Percentiles rank a stretch among this genome's conserved stretches.
Conservation (phyloP, 2,888 invertebrate genomes). For the Caprella mutica region DNA sequence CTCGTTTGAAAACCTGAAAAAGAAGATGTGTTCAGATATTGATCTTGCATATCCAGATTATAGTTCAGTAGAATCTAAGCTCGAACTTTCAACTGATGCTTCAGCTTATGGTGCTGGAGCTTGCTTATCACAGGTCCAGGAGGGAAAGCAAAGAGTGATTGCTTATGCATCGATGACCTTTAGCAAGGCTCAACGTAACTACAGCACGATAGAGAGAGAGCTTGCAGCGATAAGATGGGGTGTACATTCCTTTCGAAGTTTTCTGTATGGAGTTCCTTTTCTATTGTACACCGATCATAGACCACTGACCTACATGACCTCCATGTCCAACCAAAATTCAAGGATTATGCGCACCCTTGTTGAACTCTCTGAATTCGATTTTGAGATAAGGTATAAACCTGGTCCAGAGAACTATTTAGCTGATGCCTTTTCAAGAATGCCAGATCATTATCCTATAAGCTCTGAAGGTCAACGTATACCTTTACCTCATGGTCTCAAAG, state of each 20-base stretch:
- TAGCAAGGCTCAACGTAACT: neutral
- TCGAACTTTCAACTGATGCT: neutral
- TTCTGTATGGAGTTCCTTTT: neutral
- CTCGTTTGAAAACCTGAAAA: neutral
- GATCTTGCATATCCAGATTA: neutral
- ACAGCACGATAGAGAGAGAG: neutral
- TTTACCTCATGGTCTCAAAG: too few species aligned
- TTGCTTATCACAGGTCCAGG: neutral
- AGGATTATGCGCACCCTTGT: neutral
- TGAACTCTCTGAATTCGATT: neutral
- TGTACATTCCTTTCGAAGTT: neutral
- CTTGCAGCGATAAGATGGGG: neutral
- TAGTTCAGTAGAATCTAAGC: neutral
- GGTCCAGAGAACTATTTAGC: neutral
- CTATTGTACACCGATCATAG: neutral
- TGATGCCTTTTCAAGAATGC: neutral
- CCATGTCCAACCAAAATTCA: neutral
- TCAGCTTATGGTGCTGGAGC: neutral
- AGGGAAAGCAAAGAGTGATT: neutral
- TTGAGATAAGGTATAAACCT: neutral
- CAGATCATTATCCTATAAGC: too few species aligned
- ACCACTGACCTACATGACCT: neutral
- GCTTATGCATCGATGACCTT: neutral
- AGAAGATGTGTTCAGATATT: neutral
- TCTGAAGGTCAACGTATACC: too few species aligned